Evolutionary conservation across 2,888 invertebrate species (phyloP).

Genomic region (Habrosyne pyritoides): DNA sequence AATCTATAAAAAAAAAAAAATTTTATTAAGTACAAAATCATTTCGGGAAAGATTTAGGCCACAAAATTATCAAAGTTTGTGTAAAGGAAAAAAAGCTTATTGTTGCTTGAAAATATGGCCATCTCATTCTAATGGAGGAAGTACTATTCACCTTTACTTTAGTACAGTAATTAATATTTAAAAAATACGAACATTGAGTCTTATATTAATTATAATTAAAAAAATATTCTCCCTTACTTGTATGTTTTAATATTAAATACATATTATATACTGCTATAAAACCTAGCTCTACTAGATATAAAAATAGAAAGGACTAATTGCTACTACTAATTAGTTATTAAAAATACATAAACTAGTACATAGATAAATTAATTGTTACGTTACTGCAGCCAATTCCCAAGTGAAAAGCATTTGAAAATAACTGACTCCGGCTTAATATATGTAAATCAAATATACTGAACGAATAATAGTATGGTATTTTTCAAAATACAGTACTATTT

Average conservation of each 20-base stretch:
- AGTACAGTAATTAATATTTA: not conserved
- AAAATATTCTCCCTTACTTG: not conserved
- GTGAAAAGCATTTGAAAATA: not conserved
- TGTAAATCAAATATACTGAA: not conserved
- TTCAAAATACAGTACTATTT: not conserved
- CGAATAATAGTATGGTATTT: not conserved
- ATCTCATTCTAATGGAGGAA: not conserved
- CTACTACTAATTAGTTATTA: too few species aligned
- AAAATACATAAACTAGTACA: too few species aligned
- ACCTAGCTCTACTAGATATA: too few species aligned
- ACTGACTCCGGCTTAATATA: too few species aligned
- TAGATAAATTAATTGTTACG: too few species aligned
- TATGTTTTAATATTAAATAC: not conserved
- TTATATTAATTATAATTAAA: not conserved
- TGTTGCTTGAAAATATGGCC: not conserved
- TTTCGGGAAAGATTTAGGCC: not conserved
- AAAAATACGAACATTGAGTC: not conserved
- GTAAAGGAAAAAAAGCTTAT: not conserved
- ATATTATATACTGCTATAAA: too few species aligned
- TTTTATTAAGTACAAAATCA: not conserved
- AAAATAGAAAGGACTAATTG: too few species aligned
- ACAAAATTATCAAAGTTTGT: not conserved
- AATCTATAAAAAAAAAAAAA: too few species aligned
- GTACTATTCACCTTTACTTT: not conserved
- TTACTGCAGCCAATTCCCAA: too few species aligned